These are phyloP conservation scores for Polymixis flavicincta DNA, from an alignment of 2,888 invertebrate genomes.

Conservation along the genomic window DNA sequence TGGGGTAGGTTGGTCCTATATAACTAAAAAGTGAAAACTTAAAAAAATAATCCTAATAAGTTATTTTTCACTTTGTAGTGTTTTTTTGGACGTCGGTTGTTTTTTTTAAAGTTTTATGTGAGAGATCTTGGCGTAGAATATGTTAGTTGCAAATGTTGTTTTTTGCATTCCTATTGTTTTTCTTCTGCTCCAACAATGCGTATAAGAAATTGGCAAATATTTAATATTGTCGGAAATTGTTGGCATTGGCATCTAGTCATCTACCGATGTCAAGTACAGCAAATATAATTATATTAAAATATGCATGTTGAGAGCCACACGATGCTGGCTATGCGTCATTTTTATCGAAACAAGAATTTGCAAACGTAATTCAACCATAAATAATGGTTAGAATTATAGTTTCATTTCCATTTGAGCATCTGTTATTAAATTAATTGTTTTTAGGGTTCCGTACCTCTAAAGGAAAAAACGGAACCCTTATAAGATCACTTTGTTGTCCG, in stretches of 20 bases:
- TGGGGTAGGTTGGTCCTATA: too few species aligned
- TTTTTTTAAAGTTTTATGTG: too few species aligned
- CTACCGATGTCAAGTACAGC: not conserved
- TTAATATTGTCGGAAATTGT: too few species aligned
- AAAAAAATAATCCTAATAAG: too few species aligned
- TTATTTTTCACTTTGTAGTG: too few species aligned
- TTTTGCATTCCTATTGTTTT: not conserved
- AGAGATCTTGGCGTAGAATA: not conserved
- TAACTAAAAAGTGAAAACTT: too few species aligned
- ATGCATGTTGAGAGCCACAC: slow-evolving; percentile 20
- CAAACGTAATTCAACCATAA: not conserved
- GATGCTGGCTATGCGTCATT: not conserved
- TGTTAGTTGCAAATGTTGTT: too few species aligned
- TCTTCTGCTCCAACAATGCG: not conserved
- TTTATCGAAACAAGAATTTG: slow-evolving; percentile 4
- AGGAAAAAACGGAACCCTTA: too few species aligned
- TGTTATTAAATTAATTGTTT: too few species aligned
- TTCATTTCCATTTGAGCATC: not conserved
- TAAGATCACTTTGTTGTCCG: too few species aligned
- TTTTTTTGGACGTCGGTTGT: too few species aligned
- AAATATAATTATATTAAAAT: not conserved
- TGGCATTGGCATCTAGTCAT: not conserved
- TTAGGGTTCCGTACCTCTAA: too few species aligned
- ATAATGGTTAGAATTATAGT: not conserved
- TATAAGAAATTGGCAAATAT: not conserved